A percentile compares a stretch with the other conserved stretches of the same genome.
Conservation (phyloP, 1,140 invertebrate species). For the Euura lappo region DNA sequence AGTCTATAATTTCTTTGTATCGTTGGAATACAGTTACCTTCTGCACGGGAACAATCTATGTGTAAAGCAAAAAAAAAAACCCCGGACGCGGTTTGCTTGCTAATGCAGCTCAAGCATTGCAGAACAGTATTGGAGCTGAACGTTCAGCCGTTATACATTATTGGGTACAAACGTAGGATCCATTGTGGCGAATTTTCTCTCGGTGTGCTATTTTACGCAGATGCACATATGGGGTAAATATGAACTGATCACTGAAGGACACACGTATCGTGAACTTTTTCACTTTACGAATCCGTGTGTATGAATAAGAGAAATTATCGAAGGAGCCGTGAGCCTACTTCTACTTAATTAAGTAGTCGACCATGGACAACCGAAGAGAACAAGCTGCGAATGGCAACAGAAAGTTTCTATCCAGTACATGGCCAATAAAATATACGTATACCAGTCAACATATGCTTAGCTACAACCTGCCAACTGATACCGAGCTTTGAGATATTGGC, state of each 20-base stretch:
- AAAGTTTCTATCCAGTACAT: constrained; percentile 7
- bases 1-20: too few species aligned
- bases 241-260: too few species aligned
- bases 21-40: too few species aligned
- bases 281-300: too few species aligned
- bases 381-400: constrained; percentile 6
- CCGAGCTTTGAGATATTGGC: not conserved
- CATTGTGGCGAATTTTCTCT: too few species aligned
- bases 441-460: not conserved
- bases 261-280: too few species aligned
- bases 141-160: not conserved
- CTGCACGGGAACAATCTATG: too few species aligned
- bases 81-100: not conserved
- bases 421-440: not conserved
- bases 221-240: not conserved
- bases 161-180: not conserved
- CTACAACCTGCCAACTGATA: not conserved
- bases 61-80: too few species aligned
- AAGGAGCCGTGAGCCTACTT: not conserved
- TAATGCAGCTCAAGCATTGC: not conserved
- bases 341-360: constrained; percentile 7
- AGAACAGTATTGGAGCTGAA: constrained; percentile 3
- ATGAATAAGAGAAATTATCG: constrained; percentile 6
- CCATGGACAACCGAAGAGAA: not conserved
- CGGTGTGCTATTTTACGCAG: not conserved